Evolutionary conservation across 37 sponge, comb jelly and placozoan genomes (phyloP).

Genomic region (Oopsacas minuta): DNA sequence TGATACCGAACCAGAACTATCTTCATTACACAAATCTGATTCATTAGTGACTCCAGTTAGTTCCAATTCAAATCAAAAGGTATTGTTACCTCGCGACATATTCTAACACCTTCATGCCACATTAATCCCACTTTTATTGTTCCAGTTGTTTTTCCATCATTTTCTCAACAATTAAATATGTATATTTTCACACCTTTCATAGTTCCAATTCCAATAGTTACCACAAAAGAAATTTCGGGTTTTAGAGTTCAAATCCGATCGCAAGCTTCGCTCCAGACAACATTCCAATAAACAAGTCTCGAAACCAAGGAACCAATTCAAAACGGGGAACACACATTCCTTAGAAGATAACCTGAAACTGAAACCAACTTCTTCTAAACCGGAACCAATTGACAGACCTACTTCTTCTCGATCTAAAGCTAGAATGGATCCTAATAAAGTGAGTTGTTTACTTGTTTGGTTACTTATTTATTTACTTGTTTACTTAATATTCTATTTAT

Average conservation of each 20-base stretch:
- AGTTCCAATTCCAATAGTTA: no score
- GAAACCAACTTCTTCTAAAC: background rate
- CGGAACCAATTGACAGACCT: background rate
- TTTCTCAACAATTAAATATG: no score
- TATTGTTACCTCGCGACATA: no score
- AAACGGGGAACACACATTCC: background rate
- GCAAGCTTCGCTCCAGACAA: background rate
- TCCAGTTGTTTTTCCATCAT: background rate
- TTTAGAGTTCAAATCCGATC: background rate
- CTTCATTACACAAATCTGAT: background rate
- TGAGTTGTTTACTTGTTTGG: background rate
- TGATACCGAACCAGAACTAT: background rate
- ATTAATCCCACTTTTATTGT: no score
- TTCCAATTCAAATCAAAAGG: background rate
- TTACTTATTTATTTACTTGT: background rate
- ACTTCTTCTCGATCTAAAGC: background rate
- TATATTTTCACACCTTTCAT: no score
- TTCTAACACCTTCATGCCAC: no score
- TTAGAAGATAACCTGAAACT: background rate
- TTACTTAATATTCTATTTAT: background rate
- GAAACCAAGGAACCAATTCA: conserved; percentile 3
- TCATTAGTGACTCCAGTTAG: background rate
- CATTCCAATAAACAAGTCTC: background rate
- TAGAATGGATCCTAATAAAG: background rate
- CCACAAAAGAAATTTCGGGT: background rate